phyloP scores from a whole-genome alignment of 2,113 vertebrate species.

The Jaculus jaculus region DNA sequence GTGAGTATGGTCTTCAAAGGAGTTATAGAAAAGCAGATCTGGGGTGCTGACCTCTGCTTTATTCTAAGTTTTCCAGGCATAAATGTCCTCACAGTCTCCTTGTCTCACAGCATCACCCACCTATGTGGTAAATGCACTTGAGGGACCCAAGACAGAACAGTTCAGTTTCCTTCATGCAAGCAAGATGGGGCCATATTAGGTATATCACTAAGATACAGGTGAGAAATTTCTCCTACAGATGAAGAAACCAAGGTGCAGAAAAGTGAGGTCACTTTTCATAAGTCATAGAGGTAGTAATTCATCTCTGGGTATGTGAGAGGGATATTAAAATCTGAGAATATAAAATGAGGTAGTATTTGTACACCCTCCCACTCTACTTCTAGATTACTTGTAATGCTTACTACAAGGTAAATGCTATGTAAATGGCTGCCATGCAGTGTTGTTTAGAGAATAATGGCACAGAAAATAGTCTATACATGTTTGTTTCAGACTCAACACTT shows the following conservation, averaged over 20 bases:
- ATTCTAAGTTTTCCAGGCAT: constrained; percentile 26
- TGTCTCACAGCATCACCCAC: not conserved
- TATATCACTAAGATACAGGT: not conserved
- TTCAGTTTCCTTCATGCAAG: not conserved
- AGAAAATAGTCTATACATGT: not conserved
- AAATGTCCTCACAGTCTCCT: not conserved
- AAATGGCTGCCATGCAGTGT: not conserved
- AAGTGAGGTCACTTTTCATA: not conserved
- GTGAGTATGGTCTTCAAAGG: constrained; percentile 59
- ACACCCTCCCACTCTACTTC: not conserved
- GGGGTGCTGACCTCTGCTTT: constrained; percentile 11
- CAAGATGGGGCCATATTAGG: not conserved
- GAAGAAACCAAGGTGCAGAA: not conserved
- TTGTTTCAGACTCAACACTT: not conserved
- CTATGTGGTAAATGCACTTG: not conserved
- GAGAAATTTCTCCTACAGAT: not conserved
- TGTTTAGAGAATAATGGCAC: not conserved
- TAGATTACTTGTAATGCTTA: not conserved
- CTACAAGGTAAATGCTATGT: not conserved
- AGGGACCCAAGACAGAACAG: not conserved
- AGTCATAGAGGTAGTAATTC: not conserved
- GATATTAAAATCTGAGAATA: not conserved
- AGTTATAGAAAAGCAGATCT: not conserved
- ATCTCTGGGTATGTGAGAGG: not conserved
- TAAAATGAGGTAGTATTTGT: not conserved